phyloP scores from a whole-genome alignment of 2,113 vertebrate species.

The Indicator indicator region DNA sequence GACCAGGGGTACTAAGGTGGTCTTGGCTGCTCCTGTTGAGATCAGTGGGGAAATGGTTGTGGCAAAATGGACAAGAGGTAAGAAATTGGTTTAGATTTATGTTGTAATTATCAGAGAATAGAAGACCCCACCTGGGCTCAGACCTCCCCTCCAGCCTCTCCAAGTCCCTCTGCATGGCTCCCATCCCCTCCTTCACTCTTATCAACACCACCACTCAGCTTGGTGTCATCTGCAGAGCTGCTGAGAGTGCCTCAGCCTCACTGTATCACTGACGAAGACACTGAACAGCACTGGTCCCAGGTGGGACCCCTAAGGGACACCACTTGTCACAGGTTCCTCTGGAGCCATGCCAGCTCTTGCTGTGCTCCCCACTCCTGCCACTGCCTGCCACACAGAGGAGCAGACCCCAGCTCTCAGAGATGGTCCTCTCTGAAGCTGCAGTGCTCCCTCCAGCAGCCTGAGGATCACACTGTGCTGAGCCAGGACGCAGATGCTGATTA shows the following conservation, averaged over 20 bases:
- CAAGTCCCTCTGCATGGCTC: too few relatives aligned
- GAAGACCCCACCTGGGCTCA: not conserved
- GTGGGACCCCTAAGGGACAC: too few relatives aligned
- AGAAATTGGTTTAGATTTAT: not conserved
- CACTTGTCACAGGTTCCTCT: not conserved
- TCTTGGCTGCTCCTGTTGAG: not conserved
- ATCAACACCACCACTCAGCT: too few relatives aligned
- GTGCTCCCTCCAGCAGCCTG: not conserved
- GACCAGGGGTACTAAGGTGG: not conserved
- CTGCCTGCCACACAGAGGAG: not conserved
- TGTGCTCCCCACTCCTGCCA: not conserved
- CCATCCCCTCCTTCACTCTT: too few relatives aligned
- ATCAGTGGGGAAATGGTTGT: not conserved
- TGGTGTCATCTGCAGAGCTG: too few relatives aligned
- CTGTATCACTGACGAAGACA: too few relatives aligned
- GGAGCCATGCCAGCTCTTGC: not conserved
- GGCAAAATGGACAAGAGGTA: not conserved
- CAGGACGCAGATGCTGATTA: not conserved
- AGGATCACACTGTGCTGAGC: not conserved
- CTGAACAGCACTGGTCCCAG: too few relatives aligned
- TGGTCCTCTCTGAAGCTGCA: fast-evolving
- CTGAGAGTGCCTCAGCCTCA: too few relatives aligned
- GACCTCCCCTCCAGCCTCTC: not conserved
- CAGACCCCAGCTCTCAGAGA: not conserved
- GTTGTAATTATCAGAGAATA: not conserved